phyloP scores from a whole-genome alignment of 2,797 vertebrate species.

The Ctenochaetus hawaiiensis region DNA sequence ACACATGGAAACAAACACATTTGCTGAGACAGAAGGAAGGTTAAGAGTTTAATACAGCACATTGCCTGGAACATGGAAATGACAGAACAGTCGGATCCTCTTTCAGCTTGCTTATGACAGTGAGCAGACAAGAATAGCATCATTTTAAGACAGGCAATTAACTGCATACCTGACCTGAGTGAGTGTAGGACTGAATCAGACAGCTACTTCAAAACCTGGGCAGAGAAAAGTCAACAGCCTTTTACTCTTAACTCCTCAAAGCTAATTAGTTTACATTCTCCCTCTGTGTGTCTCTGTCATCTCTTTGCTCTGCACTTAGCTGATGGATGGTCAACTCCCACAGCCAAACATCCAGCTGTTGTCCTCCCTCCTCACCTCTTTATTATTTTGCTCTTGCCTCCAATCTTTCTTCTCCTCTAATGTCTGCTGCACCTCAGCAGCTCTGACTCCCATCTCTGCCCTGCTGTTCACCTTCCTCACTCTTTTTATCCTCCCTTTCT shows the following conservation, averaged over 20 bases:
- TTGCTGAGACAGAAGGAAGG: not conserved
- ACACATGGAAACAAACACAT: constrained; percentile 3
- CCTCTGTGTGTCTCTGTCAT: constrained; percentile 24
- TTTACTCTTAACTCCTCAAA: constrained; percentile 63
- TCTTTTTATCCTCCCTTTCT: constrained; percentile 23
- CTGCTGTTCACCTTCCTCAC: constrained; percentile 38
- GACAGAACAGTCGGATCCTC: constrained; percentile 11
- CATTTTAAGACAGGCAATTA: constrained; percentile 26
- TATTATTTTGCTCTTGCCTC: constrained; percentile 39
- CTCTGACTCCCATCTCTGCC: constrained; percentile 32
- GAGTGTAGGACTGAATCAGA: constrained; percentile 24
- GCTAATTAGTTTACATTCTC: constrained; percentile 75
- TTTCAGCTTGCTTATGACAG: constrained; percentile 14
- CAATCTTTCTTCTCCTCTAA: no score
- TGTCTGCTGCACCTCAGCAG: not conserved
- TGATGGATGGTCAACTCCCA: constrained; percentile 64
- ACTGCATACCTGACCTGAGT: constrained; percentile 27
- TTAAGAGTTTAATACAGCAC: constrained; percentile 1
- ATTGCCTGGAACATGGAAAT: constrained; percentile 23
- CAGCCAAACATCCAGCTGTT: constrained; percentile 61
- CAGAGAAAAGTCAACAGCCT: constrained; percentile 68
- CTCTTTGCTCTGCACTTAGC: constrained; percentile 60
- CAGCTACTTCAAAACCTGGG: constrained; percentile 30
- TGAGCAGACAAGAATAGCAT: constrained; percentile 40
- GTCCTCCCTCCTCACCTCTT: constrained; percentile 48